A percentile compares a stretch with the other conserved stretches of the same genome.
Evolutionary conservation across 2,113 vertebrate genomes (phyloP).

Genomic region (Diglossa brunneiventris): DNA sequence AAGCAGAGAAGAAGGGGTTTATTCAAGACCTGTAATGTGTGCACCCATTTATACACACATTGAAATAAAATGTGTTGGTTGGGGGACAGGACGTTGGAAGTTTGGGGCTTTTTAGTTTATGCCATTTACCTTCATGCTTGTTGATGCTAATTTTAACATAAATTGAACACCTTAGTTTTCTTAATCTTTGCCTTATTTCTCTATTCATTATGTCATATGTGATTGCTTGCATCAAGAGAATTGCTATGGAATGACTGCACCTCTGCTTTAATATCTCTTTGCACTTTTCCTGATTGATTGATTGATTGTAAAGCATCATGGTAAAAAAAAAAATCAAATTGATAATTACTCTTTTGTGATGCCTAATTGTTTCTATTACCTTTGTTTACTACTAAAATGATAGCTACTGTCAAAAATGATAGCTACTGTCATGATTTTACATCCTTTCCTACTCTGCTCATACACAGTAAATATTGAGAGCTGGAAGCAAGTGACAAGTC

Average conservation of each 20-base stretch:
- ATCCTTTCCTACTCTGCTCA: neutral
- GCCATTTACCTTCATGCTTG: neutral
- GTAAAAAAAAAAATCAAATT: neutral
- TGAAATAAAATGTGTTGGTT: neutral
- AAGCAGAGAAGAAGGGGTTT: neutral
- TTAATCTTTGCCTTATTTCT: neutral
- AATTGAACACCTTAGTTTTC: neutral
- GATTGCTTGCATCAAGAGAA: neutral
- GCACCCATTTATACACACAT: neutral
- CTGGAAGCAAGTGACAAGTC: neutral
- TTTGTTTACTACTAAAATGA: neutral
- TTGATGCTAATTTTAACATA: neutral
- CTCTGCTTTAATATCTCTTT: neutral
- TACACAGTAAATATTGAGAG: neutral
- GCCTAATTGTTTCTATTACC: neutral
- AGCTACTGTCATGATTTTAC: neutral
- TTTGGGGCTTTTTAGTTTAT: neutral
- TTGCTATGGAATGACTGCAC: neutral
- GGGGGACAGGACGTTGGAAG: fast-evolving
- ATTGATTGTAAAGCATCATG: neutral
- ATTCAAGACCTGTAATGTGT: neutral
- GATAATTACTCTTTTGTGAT: neutral
- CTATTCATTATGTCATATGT: neutral
- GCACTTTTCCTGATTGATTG: neutral
- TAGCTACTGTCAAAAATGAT: neutral